Percentiles rank a stretch among this genome's conserved stretches.
phyloP scores from a whole-genome alignment of 2,888 invertebrate genomes.

The Anoplius nigerrimus region DNA sequence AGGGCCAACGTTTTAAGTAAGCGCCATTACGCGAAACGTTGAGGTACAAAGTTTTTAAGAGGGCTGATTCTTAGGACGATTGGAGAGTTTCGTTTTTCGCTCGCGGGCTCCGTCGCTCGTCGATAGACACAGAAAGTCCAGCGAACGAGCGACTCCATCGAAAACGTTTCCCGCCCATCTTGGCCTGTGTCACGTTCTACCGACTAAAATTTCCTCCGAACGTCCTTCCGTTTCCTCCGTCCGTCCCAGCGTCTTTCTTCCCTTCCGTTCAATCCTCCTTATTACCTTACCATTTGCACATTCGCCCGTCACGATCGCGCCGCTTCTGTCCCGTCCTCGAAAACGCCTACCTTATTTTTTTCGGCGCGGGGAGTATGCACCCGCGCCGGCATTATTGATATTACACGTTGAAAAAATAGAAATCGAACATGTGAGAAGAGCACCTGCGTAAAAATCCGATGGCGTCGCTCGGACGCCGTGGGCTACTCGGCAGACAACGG shows the following conservation, averaged over 20 bases:
- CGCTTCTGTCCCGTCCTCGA: constrained; percentile 4
- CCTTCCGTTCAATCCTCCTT: too few species aligned
- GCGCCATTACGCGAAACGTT: too few species aligned
- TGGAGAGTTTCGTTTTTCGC: too few species aligned
- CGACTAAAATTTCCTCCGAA: not conserved
- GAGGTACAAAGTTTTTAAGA: too few species aligned
- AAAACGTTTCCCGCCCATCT: not conserved
- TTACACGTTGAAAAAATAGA: constrained; percentile 13
- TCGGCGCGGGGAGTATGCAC: constrained; percentile 8
- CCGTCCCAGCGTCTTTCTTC: not conserved
- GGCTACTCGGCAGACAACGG: not conserved
- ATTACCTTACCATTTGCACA: too few species aligned
- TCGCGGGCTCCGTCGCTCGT: too few species aligned
- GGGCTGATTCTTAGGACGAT: too few species aligned
- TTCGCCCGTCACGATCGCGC: not conserved
- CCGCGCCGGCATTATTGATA: constrained; percentile 5
- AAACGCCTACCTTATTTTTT: not conserved
- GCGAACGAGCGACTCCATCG: too few species aligned
- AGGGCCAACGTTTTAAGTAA: too few species aligned
- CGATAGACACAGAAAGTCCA: too few species aligned
- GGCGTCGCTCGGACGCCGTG: constrained; percentile 6
- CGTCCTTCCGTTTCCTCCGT: not conserved
- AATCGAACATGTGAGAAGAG: constrained; percentile 14
- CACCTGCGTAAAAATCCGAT: constrained; percentile 7
- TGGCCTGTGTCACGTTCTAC: not conserved